phyloP scores from a whole-genome alignment of 2,113 vertebrate genomes.

The Micronycteris hirsuta region DNA sequence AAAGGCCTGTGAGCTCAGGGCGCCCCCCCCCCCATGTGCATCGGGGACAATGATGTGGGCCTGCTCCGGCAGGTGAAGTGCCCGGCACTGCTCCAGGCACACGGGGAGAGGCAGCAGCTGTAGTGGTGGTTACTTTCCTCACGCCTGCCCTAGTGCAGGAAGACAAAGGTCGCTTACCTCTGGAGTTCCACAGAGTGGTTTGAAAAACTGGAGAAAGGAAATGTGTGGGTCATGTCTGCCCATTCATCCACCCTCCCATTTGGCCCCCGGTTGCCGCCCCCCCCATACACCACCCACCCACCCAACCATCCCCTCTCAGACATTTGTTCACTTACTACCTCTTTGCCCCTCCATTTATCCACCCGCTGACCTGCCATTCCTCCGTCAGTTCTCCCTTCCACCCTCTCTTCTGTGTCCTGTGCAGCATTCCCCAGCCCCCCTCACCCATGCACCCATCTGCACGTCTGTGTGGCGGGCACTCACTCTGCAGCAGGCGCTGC shows the following conservation, averaged over 20 bases:
- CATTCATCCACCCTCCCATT: too few relatives aligned
- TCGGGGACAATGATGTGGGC: not conserved
- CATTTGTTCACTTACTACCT: not conserved
- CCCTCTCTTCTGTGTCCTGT: not conserved
- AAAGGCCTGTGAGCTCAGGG: not conserved
- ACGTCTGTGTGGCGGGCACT: not conserved
- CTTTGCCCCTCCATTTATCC: too few relatives aligned
- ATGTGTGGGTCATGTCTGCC: not conserved
- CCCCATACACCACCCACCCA: not conserved
- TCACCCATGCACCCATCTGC: not conserved
- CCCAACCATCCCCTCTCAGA: not conserved
- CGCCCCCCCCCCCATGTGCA: not conserved
- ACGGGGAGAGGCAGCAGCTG: not conserved
- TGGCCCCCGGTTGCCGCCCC: too few relatives aligned
- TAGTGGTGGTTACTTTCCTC: not conserved
- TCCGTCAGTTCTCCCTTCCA: not conserved
- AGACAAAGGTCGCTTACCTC: too few relatives aligned
- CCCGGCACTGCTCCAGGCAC: not conserved
- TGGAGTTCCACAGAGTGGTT: not conserved
- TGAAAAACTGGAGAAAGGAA: not conserved
- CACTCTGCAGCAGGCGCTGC: not conserved
- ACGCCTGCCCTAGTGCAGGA: not conserved
- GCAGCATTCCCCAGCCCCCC: too few relatives aligned
- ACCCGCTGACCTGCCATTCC: not conserved
- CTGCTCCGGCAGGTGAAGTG: accelerated